These are phyloP conservation scores for Megalonaias nervosa DNA, from an alignment of 1,140 invertebrate genomes.

Conservation along the genomic window DNA sequence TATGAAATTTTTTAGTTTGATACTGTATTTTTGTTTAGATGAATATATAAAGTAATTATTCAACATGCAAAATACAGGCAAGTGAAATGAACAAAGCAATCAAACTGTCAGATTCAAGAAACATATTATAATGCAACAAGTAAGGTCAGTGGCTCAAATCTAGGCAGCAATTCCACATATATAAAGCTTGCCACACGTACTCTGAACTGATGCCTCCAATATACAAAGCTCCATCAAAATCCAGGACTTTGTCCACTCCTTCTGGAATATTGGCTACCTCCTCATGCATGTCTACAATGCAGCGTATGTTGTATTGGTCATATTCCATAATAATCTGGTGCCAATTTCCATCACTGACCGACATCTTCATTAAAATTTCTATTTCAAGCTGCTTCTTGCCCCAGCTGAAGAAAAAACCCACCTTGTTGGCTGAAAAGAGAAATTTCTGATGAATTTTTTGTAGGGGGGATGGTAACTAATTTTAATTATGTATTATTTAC, in stretches of 20 bases:
- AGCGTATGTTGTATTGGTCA: conserved; percentile 93
- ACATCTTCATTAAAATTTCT: conserved; percentile 49
- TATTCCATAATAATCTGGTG: conserved; percentile 84
- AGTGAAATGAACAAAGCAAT: no score
- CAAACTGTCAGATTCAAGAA: no score
- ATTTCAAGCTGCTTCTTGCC: conserved; percentile 26
- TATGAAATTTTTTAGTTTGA: no score
- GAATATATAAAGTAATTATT: no score
- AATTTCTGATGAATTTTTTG: background rate
- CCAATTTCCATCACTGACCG: conserved; percentile 93
- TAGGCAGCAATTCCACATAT: no score
- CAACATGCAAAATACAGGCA: no score
- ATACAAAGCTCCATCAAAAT: conserved; percentile 49
- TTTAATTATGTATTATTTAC: no score
- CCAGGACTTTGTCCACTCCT: conserved; percentile 28
- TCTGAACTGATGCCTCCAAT: conserved; percentile 77
- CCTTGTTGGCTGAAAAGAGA: conserved; percentile 79
- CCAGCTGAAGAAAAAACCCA: conserved; percentile 80
- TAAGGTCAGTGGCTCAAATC: no score
- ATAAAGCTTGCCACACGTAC: no score
- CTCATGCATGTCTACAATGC: conserved; percentile 85
- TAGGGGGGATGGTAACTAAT: background rate
- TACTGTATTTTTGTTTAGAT: no score
- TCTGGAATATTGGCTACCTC: conserved; percentile 38
- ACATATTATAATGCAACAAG: no score